Evolutionary conservation across 2,888 invertebrate genomes (phyloP).

Genomic region (Leptinotarsa haldemani): DNA sequence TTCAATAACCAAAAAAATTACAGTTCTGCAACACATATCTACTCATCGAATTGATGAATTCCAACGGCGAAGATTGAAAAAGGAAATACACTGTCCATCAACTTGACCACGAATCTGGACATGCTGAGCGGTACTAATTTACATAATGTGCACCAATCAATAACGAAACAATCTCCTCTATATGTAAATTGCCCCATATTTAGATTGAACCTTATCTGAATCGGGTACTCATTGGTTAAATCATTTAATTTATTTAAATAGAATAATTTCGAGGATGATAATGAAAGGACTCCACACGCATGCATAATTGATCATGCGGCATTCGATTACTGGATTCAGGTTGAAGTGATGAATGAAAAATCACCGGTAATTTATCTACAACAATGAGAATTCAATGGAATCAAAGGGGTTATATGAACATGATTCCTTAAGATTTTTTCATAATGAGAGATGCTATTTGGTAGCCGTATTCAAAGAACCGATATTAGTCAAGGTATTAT

Average conservation of each 20-base stretch:
- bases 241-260: slow-evolving; percentile 21
- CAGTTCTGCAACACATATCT: neutral
- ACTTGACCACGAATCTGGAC: slow-evolving; percentile 14
- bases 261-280: slow-evolving; percentile 20
- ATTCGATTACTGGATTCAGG: slow-evolving; percentile 7
- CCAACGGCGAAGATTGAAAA: neutral
- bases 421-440: too few relatives aligned
- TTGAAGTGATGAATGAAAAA: slow-evolving; percentile 22
- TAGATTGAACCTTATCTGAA: slow-evolving; percentile 14
- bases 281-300: slow-evolving; percentile 18
- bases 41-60: neutral
- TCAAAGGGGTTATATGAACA: too few relatives aligned
- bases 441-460: too few relatives aligned
- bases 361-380: neutral
- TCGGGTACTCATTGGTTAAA: slow-evolving; percentile 13
- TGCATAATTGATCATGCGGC: slow-evolving; percentile 17
- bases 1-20: neutral
- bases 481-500: too few relatives aligned
- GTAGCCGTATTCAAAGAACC: too few relatives aligned
- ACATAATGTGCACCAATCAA: slow-evolving; percentile 18
- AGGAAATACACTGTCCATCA: slow-evolving; percentile 10
- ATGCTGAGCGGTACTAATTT: slow-evolving; percentile 13
- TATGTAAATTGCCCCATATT: slow-evolving; percentile 37
- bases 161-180: slow-evolving; percentile 30
- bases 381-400: neutral